Evolutionary conservation across 2,113 vertebrate genomes (phyloP), one percentile per base, ranked within the genome.

Genomic region (Thryonomys swinderianus): DNA sequence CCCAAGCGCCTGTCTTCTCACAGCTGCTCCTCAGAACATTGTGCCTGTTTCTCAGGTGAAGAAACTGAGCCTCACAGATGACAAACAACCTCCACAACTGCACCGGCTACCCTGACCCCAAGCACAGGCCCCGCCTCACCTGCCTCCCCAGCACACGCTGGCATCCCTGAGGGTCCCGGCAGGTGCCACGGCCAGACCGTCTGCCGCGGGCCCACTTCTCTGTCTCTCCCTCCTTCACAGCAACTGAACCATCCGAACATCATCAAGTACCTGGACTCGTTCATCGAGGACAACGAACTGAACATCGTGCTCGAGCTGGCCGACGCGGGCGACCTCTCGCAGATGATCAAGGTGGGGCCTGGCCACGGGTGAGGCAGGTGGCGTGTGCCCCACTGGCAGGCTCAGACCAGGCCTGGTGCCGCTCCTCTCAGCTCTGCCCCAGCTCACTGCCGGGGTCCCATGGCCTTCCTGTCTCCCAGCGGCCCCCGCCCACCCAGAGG

Each of bases 201-300:
- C 40, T 34, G 59, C 62, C 57, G 0, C 64, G 30, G 45, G 32
- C 27, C 51, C 51, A 12, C 7, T 48, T 76, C 14, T 12, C 53
- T 16, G 14, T 66, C 66, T 45, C 23, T 0, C 48, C 86, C 51
- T 91, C 51, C 97, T 69, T 32, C 30, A 90, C 98, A 99, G 99
- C 99, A 99, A 98, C 97, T 99, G 98, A 99, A 99, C 97, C 99
- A 99, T 83, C 99, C 99, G 8, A 99, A 99, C 87, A 98, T 99
- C 85, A 99, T 99, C 90, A 99, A 99, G 95, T 99, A 99, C 85
- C 95, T 99, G 98, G 99, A 99, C 97, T 99, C 99, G 0, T 99
- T 99, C 59, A 99, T 99, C 27, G 99, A 99, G 96, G 98, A 99
- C 98, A 99, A 99, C 1, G 99, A 99, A 27, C 97, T 99, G 79